Conservation (phyloP, 1,140 invertebrate species). For the Drosophila kepulauana region DNA sequence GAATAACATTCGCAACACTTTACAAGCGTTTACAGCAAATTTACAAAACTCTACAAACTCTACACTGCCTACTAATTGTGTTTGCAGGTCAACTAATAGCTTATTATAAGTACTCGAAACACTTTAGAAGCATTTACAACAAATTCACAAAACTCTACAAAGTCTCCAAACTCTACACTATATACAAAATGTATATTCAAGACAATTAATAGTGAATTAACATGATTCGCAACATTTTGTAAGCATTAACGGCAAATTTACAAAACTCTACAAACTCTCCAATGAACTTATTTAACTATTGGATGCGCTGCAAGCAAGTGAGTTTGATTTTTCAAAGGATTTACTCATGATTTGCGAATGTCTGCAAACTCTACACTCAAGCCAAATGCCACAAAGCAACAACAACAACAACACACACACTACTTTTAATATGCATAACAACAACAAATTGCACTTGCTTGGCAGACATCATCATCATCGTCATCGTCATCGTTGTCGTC, state of each 20-base stretch:
- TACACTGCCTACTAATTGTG: conserved; percentile 7
- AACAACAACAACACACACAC: conserved; percentile 18
- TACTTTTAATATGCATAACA: conserved; percentile 57
- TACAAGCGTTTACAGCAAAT: background rate
- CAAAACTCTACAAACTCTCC: background rate
- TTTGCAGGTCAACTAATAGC: background rate
- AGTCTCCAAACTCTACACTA: conserved; percentile 6
- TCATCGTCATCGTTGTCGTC: conserved; percentile 35
- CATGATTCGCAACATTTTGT: background rate
- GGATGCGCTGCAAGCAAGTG: background rate
- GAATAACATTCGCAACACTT: background rate
- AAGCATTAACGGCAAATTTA: background rate
- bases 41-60: conserved; percentile 27
- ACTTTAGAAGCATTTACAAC: background rate
- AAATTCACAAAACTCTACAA: conserved; percentile 29
- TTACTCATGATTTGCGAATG: background rate
- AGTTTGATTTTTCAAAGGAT: background rate
- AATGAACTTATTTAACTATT: background rate
- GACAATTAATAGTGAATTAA: too few relatives aligned
- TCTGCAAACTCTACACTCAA: conserved; percentile 28
- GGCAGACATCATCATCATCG: conserved; percentile 63
- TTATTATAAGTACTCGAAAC: background rate
- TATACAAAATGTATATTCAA: too few relatives aligned
- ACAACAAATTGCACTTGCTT: conserved; percentile 78
- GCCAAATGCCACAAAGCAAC: background rate